Conservation (phyloP, 1,140 invertebrate species). For the Drosophila aff. region DNA sequence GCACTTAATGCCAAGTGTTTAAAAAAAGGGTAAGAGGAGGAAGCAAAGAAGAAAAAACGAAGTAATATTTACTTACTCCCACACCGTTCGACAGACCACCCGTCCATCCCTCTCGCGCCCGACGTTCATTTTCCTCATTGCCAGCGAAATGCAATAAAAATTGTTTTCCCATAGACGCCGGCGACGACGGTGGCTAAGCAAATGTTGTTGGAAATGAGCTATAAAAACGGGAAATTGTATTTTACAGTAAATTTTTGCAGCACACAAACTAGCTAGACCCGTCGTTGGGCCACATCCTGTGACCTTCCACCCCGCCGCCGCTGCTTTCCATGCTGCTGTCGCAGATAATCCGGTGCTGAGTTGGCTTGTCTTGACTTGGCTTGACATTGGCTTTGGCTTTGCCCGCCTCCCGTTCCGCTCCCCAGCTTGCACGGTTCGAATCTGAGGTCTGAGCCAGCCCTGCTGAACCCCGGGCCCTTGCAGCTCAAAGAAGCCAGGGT, state of each 20-base stretch:
- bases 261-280: conserved; percentile 74
- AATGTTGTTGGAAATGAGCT: conserved; percentile 82
- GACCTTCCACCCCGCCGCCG: conserved; percentile 18
- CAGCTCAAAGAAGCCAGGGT: too few species aligned
- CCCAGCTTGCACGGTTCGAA: conserved; percentile 19
- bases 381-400: conserved; percentile 77
- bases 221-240: conserved; percentile 83
- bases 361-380: conserved; percentile 81
- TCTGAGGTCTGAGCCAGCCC: conserved; percentile 3
- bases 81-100: conserved; percentile 19
- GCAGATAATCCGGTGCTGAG: conserved; percentile 80
- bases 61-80: conserved; percentile 78
- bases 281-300: conserved; percentile 16
- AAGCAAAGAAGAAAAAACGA: conserved; percentile 22
- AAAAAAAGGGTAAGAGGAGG: conserved; percentile 49
- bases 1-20: conserved; percentile 81
- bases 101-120: background rate
- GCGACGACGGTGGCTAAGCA: conserved; percentile 58
- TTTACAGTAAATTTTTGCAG: conserved; percentile 78
- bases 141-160: conserved; percentile 81
- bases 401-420: conserved; percentile 28
- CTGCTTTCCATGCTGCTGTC: conserved; percentile 73
- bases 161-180: conserved; percentile 76
- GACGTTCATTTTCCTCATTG: conserved; percentile 70
- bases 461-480: conserved; percentile 1